Evolutionary conservation across 2,797 vertebrate genomes (phyloP), one percentile per base, ranked within the genome.

Genomic region (Anguilla pacifica): DNA sequence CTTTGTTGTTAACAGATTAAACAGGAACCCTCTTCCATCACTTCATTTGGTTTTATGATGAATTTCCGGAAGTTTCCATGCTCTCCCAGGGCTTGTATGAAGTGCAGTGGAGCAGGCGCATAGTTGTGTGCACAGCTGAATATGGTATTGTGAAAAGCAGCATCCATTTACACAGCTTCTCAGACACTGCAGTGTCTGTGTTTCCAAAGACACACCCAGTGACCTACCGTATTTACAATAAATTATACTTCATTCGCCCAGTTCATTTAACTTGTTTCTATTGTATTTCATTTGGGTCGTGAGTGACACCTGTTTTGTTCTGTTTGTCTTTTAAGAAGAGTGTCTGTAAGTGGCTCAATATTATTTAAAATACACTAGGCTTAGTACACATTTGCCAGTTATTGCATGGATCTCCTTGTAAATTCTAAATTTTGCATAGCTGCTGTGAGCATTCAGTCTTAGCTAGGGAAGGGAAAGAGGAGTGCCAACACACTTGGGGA

Each of bases 181-280:
- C 81, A 84, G 81, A 28, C 9, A n/a, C 15, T 28, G 59, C 17
- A 15, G 61, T 53, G 31, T 84, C 39, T 67, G 49, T 9, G 13
- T 83, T 87, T 87, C 13, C 79, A 87, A 22, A 22, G 59, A 64
- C 86, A 70, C 59, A 83, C 81, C 82, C 57, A 83, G 28, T 15
- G 49, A 70, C 46, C 39, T 83, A 6, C 7, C 79, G 25, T 82
- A 51, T 51, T 64, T 17, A 5, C 84, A 67, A 85, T 35, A 83
- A 35, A 84, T 19, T 10, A 57, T 83, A 35, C 46, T 31, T 51
- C 83, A 4, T 57, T 57, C 10, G 9, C 53, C 35, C 35, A 77
- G 87, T 61, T 64, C 25, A 28, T 6, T 39, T 31, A n/a, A 51
- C n/a, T 81, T 74, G 19, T 57, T 46, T 59, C 35, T 79, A 13